Conservation (phyloP, 2,888 invertebrate genomes). For the Laspeyria flexula region DNA sequence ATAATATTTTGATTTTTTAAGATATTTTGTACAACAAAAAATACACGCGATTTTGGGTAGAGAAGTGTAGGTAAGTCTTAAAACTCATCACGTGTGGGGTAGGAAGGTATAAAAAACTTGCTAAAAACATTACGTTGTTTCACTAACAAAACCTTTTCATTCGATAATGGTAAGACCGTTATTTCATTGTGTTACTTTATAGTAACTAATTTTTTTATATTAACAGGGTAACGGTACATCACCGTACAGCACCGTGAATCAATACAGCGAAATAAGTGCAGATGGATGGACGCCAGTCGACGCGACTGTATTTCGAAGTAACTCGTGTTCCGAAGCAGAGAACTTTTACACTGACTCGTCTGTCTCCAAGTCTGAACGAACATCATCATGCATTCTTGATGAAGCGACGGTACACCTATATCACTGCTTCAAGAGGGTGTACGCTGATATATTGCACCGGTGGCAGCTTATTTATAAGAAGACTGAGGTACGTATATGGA, state of each 20-base stretch:
- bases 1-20: too few relatives aligned
- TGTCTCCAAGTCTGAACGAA: constrained; percentile 67
- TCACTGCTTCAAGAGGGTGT: constrained; percentile 94
- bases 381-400: constrained; percentile 73
- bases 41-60: too few relatives aligned
- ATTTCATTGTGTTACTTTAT: too few relatives aligned
- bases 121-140: too few relatives aligned
- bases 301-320: constrained; percentile 87
- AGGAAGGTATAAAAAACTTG: too few relatives aligned
- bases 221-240: constrained; percentile 89
- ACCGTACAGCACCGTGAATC: constrained; percentile 95
- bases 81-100: too few relatives aligned
- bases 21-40: too few relatives aligned
- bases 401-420: constrained; percentile 86
- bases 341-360: constrained; percentile 86
- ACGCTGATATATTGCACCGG: constrained; percentile 95
- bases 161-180: too few relatives aligned
- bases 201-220: too few relatives aligned
- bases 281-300: constrained; percentile 92
- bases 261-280: constrained; percentile 89
- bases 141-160: too few relatives aligned
- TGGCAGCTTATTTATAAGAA: constrained; percentile 93
- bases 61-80: too few relatives aligned
- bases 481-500: constrained; percentile 86
- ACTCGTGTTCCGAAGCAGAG: constrained; percentile 94